Base-by-base conservation (phyloP, 2,797 vertebrate genomes). In the Melanotaenia pygmaea region DNA sequence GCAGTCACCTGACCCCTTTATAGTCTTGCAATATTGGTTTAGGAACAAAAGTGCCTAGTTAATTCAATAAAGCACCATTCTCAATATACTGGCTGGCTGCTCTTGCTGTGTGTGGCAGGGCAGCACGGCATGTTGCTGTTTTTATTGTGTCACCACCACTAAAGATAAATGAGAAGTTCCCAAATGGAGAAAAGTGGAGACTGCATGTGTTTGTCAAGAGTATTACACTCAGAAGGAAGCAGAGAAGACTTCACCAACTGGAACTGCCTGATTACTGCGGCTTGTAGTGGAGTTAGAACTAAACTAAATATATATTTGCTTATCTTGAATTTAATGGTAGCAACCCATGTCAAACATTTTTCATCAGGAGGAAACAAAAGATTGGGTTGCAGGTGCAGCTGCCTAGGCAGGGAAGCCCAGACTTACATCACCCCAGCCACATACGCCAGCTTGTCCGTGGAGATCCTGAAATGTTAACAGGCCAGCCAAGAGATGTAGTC, bases 11-110 rank as follows among this genome's bases (percentile, higher is more conserved):
- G 82, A 85, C 82, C 90, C 82, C 83, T 86, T 91, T 88, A 84
- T 86, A 85, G 85, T 87, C 90, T 81, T 5, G 83, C 84, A 86
- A 88, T 92, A 90, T 88, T 81, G 77, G 72, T 90, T 85, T 84
- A 76, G 76, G 91, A 92, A 87, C 50, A 69, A 87, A 92, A 84
- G 84, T 40, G 26, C 82, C 77, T 76, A 76, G 75, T 92, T 91
- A 90, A 86, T 88, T 87, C 86, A 91, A 84, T 85, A 76, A 84
- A 87, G 85, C 87, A 89, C 88, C 86, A 90, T 89, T 88, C 83
- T 79, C 81, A 90, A 85, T 86, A 86, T 85, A 88, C 73, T n/a
- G 59, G 53, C 74, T 16, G 76, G 64, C 68, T 30, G 60, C 80
- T 82, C 88, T 78, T 72, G 80, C 83, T 85, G 86, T 83, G 87